Evolutionary conservation across 2,888 invertebrate genomes (phyloP).

Genomic region (Acrobasis repandana): DNA sequence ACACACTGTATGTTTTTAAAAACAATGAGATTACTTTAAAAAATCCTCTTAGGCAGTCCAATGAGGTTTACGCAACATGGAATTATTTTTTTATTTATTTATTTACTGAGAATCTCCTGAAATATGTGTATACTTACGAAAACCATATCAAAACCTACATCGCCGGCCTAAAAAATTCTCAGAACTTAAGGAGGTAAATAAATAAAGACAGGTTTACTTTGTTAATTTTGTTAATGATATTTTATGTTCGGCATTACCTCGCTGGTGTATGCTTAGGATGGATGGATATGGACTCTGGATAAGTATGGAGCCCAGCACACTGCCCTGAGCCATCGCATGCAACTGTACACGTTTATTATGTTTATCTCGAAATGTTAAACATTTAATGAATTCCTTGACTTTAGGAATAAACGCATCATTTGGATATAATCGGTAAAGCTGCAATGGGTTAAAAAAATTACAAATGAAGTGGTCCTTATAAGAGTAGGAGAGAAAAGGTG

Average conservation of each 20-base stretch:
- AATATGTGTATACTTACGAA: no score
- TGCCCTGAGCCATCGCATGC: neutral
- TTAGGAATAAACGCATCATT: neutral
- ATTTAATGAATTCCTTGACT: neutral
- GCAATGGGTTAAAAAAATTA: no score
- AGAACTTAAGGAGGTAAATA: neutral
- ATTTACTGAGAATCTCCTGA: no score
- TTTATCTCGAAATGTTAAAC: neutral
- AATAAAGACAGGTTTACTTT: neutral
- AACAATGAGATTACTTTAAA: no score
- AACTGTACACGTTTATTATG: neutral
- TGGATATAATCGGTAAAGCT: no score
- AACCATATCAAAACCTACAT: no score
- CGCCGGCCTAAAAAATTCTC: neutral
- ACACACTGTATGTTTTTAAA: no score
- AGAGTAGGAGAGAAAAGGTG: no score
- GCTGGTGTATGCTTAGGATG: slow-evolving; percentile 12
- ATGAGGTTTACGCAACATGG: no score
- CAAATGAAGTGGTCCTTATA: no score
- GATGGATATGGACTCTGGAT: neutral
- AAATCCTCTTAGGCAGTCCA: no score
- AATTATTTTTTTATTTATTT: no score
- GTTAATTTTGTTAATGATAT: slow-evolving; percentile 13
- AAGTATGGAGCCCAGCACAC: neutral
- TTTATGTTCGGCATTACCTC: slow-evolving; percentile 8